Percentiles rank a stretch among this genome's conserved stretches.
phyloP scores from a whole-genome alignment of 1,140 invertebrate species.

The Zophobas morio region DNA sequence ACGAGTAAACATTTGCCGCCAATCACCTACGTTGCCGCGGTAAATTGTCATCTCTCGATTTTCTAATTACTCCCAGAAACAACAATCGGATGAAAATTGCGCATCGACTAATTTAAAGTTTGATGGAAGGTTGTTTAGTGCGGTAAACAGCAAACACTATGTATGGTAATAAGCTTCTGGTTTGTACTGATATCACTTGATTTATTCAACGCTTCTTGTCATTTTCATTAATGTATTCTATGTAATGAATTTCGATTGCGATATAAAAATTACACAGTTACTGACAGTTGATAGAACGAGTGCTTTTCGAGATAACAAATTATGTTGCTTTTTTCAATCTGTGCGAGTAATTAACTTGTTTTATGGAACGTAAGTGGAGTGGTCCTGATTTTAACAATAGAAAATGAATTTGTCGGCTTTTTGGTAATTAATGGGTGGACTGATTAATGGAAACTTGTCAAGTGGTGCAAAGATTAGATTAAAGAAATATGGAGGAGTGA shows the following conservation, averaged over 20 bases:
- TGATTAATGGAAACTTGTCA: conserved; percentile 14
- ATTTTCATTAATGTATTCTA: conserved; percentile 29
- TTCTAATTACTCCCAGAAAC: conserved; percentile 2
- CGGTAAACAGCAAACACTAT: conserved; percentile 31
- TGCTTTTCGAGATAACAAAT: conserved; percentile 18
- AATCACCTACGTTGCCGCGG: neutral
- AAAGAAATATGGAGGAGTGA: too few relatives aligned
- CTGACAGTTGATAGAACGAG: neutral
- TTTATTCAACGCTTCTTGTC: conserved; percentile 34
- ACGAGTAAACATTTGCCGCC: too few relatives aligned
- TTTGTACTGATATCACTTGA: conserved; percentile 29
- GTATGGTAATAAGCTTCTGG: conserved; percentile 42
- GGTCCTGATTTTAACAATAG: neutral
- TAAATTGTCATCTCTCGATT: conserved; percentile 4
- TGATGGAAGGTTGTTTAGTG: conserved; percentile 30
- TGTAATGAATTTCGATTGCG: conserved; percentile 10
- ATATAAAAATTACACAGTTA: conserved; percentile 10
- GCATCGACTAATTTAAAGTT: conserved; percentile 23
- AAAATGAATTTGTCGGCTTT: neutral
- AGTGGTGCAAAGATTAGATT: too few relatives aligned
- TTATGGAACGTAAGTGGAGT: neutral
- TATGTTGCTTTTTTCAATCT: conserved; percentile 2
- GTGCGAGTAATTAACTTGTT: neutral
- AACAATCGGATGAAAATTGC: conserved; percentile 1
- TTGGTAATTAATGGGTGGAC: conserved; percentile 11